phyloP scores from a whole-genome alignment of 2,113 vertebrate genomes.

The Pelecanoides urinatrix region DNA sequence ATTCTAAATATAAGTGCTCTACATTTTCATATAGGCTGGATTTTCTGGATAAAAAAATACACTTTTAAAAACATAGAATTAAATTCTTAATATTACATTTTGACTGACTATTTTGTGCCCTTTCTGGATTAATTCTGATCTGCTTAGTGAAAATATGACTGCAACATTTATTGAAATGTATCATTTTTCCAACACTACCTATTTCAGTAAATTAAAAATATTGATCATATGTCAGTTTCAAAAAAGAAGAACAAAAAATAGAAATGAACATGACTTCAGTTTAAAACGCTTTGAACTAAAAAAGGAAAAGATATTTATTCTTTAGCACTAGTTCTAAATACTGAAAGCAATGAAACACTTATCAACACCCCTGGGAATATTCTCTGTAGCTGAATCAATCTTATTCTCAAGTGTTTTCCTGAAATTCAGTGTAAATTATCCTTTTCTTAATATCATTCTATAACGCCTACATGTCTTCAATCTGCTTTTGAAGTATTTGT shows the following conservation, averaged over 20 bases:
- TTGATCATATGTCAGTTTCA: not conserved
- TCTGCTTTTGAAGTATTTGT: conserved; percentile 12
- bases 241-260: not conserved
- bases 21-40: not conserved
- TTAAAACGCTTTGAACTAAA: not conserved
- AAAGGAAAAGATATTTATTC: not conserved
- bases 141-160: not conserved
- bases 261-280: not conserved
- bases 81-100: not conserved
- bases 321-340: not conserved
- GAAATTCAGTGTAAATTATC: not conserved
- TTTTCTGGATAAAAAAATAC: not conserved
- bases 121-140: not conserved
- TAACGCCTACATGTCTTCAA: not conserved
- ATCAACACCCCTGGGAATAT: not conserved
- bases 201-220: conserved; percentile 18
- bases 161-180: not conserved
- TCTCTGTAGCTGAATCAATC: not conserved
- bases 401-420: conserved; percentile 7
- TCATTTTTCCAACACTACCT: not conserved
- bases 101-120: not conserved
- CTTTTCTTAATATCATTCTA: not conserved
- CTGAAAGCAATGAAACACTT: not conserved
- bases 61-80: not conserved
- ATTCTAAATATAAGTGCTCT: not conserved